Evolutionary conservation across 1,140 invertebrate genomes (phyloP).

Genomic region (Aplysia californica): DNA sequence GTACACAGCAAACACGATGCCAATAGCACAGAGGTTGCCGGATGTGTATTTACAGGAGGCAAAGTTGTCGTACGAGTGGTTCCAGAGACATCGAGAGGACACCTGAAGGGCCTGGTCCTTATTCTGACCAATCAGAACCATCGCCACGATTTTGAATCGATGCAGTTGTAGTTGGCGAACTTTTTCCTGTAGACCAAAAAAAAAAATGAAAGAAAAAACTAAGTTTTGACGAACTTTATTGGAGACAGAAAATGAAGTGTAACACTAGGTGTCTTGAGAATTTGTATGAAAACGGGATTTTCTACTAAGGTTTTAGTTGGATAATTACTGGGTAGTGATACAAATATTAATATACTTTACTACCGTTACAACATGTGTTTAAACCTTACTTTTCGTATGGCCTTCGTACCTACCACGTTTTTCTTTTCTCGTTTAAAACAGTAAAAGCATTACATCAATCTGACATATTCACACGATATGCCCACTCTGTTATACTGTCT

Average conservation of each 20-base stretch:
- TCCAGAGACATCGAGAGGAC: constrained; percentile 62
- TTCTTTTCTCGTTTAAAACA: no score
- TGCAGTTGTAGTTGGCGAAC: constrained; percentile 48
- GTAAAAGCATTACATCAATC: no score
- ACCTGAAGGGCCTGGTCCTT: constrained; percentile 52
- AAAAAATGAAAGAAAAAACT: not conserved
- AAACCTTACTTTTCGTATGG: no score
- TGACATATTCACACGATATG: no score
- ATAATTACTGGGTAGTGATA: no score
- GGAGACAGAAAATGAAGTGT: no score
- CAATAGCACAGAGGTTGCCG: constrained; percentile 52
- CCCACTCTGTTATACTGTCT: no score
- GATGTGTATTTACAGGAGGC: constrained; percentile 48
- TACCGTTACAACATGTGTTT: no score
- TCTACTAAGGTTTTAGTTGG: not conserved
- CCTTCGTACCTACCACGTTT: no score
- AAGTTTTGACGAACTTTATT: no score
- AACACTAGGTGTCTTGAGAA: not conserved
- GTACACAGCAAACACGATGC: constrained; percentile 63
- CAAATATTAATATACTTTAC: no score
- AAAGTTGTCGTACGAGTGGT: constrained; percentile 60
- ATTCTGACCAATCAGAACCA: constrained; percentile 56
- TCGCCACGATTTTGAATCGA: constrained; percentile 59
- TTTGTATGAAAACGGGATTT: not conserved
- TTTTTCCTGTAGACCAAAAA: constrained; percentile 34